Evolutionary conservation across 2,797 vertebrate species (phyloP).

Genomic region (Ispidina lecontei): DNA sequence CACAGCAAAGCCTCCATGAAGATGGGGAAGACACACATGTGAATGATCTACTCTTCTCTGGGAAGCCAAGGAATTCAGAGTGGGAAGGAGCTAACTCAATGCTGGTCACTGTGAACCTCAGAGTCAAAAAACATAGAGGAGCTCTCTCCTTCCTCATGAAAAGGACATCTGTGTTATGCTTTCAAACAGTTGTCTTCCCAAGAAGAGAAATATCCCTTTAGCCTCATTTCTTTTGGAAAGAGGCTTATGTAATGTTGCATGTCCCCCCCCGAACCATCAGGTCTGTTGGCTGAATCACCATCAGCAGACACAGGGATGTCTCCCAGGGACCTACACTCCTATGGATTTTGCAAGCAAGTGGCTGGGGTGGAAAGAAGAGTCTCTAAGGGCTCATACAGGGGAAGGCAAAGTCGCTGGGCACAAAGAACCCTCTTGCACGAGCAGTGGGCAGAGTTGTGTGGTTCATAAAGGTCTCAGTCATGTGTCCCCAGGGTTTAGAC

Average conservation of each 20-base stretch:
- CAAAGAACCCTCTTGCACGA: not conserved
- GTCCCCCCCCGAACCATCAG: not conserved
- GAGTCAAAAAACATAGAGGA: not conserved
- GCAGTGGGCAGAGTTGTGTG: too few species aligned
- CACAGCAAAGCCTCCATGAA: not conserved
- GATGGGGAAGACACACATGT: rapidly evolving
- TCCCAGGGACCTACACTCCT: not conserved
- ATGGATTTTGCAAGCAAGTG: not conserved
- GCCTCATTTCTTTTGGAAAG: not conserved
- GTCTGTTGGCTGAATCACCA: not conserved
- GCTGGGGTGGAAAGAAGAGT: not conserved
- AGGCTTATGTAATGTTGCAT: rapidly evolving
- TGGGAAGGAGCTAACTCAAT: not conserved
- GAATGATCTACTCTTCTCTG: not conserved
- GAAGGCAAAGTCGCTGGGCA: not conserved
- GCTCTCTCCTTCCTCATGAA: not conserved
- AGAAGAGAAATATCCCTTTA: not conserved
- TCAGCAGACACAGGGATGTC: not conserved
- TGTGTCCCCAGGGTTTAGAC: rapidly evolving
- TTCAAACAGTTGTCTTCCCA: not conserved
- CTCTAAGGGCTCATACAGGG: not conserved
- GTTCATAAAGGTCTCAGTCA: not conserved
- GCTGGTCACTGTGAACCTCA: not conserved
- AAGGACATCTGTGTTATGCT: not conserved
- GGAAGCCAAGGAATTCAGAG: not conserved